Conservation (phyloP, 92 coral and sea anemone genomes). For the Umimayanthus chanpuru region DNA sequence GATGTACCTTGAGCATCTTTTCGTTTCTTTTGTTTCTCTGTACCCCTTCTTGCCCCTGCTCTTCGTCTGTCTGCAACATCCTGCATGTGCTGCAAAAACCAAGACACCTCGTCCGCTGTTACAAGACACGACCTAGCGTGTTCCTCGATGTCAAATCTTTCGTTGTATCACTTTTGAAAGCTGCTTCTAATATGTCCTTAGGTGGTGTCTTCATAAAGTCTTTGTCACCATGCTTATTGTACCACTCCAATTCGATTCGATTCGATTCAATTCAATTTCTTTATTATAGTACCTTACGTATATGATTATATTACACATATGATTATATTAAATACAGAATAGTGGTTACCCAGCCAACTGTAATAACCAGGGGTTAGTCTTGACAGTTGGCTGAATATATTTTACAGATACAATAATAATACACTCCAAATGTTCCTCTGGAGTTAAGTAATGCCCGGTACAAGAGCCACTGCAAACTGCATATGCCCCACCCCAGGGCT, state of each 20-base stretch:
- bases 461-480: constrained; percentile 50
- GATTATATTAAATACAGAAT: too few relatives aligned
- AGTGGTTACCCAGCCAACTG: too few relatives aligned
- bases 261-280: too few relatives aligned
- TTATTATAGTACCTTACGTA: too few relatives aligned
- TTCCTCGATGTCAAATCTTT: constrained; percentile 35
- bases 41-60: too few relatives aligned
- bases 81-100: neutral
- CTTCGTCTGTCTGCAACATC: too few relatives aligned
- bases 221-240: constrained; percentile 35
- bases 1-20: too few relatives aligned
- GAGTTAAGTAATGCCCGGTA: constrained; percentile 51
- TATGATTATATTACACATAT: too few relatives aligned
- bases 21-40: too few relatives aligned
- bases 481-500: constrained; percentile 62
- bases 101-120: constrained; percentile 36
- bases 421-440: constrained; percentile 43
- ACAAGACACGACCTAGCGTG: constrained; percentile 31
- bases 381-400: too few relatives aligned
- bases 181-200: constrained; percentile 38
- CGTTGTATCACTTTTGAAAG: constrained; percentile 37
- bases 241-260: constrained; percentile 42
- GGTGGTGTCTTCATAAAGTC: constrained; percentile 32
- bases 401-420: too few relatives aligned
- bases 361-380: too few relatives aligned